Base-by-base conservation (phyloP, 2,797 vertebrate species). In the Psittacula echo region DNA sequence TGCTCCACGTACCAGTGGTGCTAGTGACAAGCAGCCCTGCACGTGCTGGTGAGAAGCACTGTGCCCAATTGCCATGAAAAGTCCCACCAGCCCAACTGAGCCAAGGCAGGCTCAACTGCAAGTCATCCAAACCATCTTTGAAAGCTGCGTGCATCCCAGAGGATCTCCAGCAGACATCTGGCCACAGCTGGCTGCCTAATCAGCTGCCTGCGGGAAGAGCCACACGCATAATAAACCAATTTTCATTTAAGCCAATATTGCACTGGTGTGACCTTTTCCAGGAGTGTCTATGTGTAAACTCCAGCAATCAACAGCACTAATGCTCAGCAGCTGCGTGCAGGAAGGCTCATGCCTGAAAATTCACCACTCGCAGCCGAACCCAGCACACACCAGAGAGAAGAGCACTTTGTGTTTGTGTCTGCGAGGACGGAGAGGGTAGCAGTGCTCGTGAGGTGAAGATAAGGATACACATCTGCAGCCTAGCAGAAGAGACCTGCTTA, bases 101-200 rank as follows among this genome's bases (percentile, higher is more conserved):
- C 37, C 15, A 1, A n/a, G 34, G 20, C 30, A 21, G 29, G 5
- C 87, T 51, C 77, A 21, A 24, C 60, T 29, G 23, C 80, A 34
- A 83, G 45, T 23, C 82, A 84, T 47, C 62, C 79, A 50, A 37
- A 48, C 10, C 21, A 39, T 10, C 45, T 68, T 70, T 12, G 23
- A 65, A n/a, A 89, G 72, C 58, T 41, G 42, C 3, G 0, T 13
- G 61, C 32, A 68, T 74, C 88, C 74, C 11, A 0, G 29, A 67
- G 83, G 72, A 74, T 65, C 86, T 71, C 84, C 16, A 0, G 85
- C 67, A 94, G 48, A 74, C 84, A 95, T 89, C 92, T 95, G 93
- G 78, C 75, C 65, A 85, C 93, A 95, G 81, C 92, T 96, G 94
- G 50, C 77, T 77, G 61, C 51, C 88, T 65, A 20, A 93, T 92